Conservation (phyloP, 2,888 invertebrate species). For the Heliconius ethilla region DNA sequence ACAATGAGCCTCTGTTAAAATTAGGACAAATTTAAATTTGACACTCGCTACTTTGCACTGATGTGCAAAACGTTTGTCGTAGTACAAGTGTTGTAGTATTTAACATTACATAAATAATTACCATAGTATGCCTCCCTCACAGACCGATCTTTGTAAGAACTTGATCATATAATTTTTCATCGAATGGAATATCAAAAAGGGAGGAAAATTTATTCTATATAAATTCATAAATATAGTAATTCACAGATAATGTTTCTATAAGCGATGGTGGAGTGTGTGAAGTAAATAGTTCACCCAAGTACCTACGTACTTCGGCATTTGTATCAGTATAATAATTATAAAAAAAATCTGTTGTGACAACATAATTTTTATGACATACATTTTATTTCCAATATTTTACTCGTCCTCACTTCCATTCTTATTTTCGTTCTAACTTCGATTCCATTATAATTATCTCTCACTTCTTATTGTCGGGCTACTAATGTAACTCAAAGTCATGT, state of each 20-base stretch:
- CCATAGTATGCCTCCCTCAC: neutral
- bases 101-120: neutral
- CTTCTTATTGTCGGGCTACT: no score
- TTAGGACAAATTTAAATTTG: neutral
- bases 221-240: neutral
- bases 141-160: neutral
- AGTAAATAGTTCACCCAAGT: neutral
- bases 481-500: no score
- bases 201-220: neutral
- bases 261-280: neutral
- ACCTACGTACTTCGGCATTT: no score
- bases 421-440: no score
- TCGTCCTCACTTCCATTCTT: no score
- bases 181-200: neutral
- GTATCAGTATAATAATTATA: no score
- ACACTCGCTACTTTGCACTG: neutral
- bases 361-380: neutral
- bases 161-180: neutral
- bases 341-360: neutral
- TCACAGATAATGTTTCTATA: neutral
- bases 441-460: no score
- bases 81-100: neutral
- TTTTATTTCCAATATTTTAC: neutral
- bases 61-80: no score
- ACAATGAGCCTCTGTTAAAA: conserved; percentile 87